Evolutionary conservation across 2,888 invertebrate genomes (phyloP).

Genomic region (Deilephila porcellus): DNA sequence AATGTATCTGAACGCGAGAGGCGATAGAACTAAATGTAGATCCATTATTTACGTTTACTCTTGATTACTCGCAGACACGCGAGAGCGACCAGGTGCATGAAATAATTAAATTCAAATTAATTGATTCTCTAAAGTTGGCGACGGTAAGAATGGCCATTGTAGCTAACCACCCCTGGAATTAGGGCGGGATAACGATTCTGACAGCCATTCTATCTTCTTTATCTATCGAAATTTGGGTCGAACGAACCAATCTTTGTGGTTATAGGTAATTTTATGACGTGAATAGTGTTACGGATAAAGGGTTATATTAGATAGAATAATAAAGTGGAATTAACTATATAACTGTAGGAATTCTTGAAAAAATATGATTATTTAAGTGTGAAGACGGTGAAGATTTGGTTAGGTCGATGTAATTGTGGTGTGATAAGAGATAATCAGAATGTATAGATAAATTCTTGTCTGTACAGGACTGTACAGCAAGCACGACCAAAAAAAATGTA

Average conservation of each 20-base stretch:
- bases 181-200: not conserved
- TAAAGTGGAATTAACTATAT: too few relatives aligned
- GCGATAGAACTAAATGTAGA: not conserved
- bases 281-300: too few relatives aligned
- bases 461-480: too few relatives aligned
- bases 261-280: not conserved
- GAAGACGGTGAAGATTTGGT: too few relatives aligned
- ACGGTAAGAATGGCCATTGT: not conserved
- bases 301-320: too few relatives aligned
- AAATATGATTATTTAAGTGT: too few relatives aligned
- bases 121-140: not conserved
- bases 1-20: not conserved
- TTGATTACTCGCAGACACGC: not conserved
- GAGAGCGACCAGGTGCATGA: not conserved
- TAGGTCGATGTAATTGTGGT: too few relatives aligned
- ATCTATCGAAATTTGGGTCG: not conserved
- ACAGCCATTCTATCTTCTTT: not conserved
- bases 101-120: constrained; percentile 3
- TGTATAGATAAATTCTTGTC: too few relatives aligned
- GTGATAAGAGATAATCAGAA: too few relatives aligned
- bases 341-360: too few relatives aligned
- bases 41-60: not conserved
- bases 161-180: not conserved
- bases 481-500: too few relatives aligned
- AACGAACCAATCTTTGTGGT: too few relatives aligned